These are phyloP conservation scores for Diplosoma virens DNA, from an alignment of 23 tunicate species.

Conservation along the genomic window DNA sequence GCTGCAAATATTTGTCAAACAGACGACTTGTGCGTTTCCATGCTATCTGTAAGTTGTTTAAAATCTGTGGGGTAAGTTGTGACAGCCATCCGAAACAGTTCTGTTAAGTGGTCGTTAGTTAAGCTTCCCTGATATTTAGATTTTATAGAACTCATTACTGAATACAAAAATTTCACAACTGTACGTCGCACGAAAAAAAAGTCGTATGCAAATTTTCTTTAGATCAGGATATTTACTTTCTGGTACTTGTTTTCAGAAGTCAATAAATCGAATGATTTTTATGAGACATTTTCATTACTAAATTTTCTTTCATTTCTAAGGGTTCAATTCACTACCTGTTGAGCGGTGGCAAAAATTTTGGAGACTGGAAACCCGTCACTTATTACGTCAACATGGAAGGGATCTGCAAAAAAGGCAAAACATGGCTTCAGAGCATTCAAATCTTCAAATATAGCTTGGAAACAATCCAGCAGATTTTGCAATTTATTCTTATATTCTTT, in stretches of 20 bases:
- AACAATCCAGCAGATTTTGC: background rate
- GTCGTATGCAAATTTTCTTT: background rate
- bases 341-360: background rate
- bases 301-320: conserved; percentile 5
- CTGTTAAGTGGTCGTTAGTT: conserved; percentile 6
- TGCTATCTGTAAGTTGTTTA: conserved; percentile 3
- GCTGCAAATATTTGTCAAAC: background rate
- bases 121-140: conserved; percentile 9
- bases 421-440: background rate
- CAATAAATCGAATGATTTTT: background rate
- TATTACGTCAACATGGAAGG: conserved; percentile 12
- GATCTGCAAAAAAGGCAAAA: conserved; percentile 13
- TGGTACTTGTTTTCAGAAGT: background rate
- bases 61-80: background rate
- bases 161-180: conserved; percentile 11
- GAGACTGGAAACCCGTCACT: conserved; percentile 16
- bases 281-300: background rate
- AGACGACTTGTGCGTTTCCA: conserved; percentile 17
- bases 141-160: background rate
- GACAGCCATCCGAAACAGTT: conserved; percentile 2
- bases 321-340: background rate
- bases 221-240: conserved; percentile 8
- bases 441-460: conserved; percentile 20
- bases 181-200: background rate
- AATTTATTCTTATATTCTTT: no score